Evolutionary conservation across 2,888 invertebrate genomes (phyloP), one percentile per base, ranked within the genome.

Genomic region (Caenorhabditis japonica): DNA sequence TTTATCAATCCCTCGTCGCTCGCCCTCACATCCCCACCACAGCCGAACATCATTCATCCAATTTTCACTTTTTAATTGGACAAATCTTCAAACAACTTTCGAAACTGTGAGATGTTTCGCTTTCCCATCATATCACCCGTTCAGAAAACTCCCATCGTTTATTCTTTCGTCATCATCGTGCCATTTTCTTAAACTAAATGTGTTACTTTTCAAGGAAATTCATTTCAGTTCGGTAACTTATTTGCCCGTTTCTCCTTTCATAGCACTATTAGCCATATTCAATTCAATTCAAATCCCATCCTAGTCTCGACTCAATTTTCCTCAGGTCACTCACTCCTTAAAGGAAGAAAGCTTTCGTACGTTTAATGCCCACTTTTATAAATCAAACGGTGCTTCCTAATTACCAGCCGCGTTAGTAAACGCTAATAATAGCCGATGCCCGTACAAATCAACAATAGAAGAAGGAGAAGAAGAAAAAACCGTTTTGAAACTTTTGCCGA

Each of bases 51-150:
- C 56, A 66, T 66, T 58, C 56, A 51, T 56, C 66, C 55, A 66
- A 66, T 66, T 66, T 66, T 66, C 66, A 66, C 66, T 66, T 66
- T 66, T 66, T 66, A 66, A 66, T 66, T 66, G 66, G 27, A 5
- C 66, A 56, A 55, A 66, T 66, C 66, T 66, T 66, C 56, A 58
- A 66, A 66, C 66, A 66, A 66, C 56, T 66, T 66, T 66, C 66
- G 66, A 66, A 66, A 66, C 66, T 56, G 66, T 66, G 66, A 66
- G 66, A 66, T 66, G 66, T 66, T 66, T 66, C 66, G 66, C 56
- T 66, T 66, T 66, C 66, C 51, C 66, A 66, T 56, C 66, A 56
- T 66, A 66, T 66, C 66, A 66, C 56, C 47, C 47, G 60, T 49
- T 25, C 39, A 15, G 41, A 46, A 23, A 62, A 30, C 30, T 10